phyloP scores from a whole-genome alignment of 2,113 vertebrate genomes.

The Alethe castanea region DNA sequence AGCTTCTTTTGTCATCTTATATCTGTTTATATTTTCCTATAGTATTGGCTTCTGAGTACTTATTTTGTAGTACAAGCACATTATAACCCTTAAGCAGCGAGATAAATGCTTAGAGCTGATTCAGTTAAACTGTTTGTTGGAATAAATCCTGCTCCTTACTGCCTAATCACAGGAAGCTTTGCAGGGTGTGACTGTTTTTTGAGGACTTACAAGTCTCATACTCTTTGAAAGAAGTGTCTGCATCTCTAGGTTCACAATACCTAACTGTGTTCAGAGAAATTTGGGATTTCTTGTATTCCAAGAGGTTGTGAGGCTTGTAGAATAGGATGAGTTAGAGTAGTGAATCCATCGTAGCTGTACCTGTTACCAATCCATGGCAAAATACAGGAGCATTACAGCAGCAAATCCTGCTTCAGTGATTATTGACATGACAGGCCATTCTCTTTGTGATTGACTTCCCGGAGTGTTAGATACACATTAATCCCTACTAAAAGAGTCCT shows the following conservation, averaged over 20 bases:
- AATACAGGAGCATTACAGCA: neutral
- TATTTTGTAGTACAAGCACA: conserved; percentile 8
- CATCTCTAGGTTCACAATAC: neutral
- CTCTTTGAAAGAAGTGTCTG: neutral
- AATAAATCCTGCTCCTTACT: neutral
- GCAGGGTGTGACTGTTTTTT: neutral
- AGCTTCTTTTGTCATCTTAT: neutral
- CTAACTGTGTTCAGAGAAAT: neutral
- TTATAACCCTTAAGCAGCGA: neutral
- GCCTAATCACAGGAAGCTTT: neutral
- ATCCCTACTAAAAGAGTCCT: neutral
- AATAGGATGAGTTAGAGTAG: neutral
- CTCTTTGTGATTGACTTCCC: neutral
- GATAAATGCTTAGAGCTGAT: neutral
- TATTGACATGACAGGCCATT: neutral
- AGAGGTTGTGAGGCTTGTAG: neutral
- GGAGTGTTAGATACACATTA: neutral
- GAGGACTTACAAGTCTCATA: neutral
- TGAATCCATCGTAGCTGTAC: neutral
- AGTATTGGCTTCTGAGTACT: neutral
- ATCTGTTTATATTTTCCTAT: conserved; percentile 3
- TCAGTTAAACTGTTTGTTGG: neutral
- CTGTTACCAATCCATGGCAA: neutral
- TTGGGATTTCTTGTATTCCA: neutral
- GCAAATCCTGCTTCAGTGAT: neutral